A percentile compares a stretch with the other conserved stretches of the same genome.
Conservation (phyloP, 2,113 vertebrate genomes). For the Lipophrys pholis region DNA sequence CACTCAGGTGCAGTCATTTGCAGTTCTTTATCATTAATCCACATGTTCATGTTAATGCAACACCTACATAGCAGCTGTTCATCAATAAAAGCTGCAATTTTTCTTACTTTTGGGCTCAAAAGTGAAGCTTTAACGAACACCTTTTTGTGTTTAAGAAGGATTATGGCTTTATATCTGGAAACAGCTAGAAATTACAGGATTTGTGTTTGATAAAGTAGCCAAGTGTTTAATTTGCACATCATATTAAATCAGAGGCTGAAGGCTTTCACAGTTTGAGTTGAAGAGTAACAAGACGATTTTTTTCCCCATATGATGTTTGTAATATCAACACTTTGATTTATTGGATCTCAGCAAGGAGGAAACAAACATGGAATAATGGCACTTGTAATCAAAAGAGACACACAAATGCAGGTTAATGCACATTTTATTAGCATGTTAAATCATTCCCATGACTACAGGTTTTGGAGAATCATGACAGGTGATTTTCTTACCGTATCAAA, state of each 20-base stretch:
- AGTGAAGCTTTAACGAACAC: not conserved
- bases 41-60: conserved; percentile 43
- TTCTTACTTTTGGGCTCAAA: not conserved
- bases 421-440: conserved; percentile 41
- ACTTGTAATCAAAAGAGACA: conserved; percentile 13
- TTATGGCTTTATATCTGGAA: not conserved
- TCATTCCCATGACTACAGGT: conserved; percentile 17
- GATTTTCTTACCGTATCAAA: not conserved
- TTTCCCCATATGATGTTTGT: not conserved
- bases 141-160: not conserved
- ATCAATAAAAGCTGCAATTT: not conserved
- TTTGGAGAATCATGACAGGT: not conserved
- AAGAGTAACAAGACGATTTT: no score
- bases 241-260: not conserved
- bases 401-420: not conserved
- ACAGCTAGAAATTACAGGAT: not conserved
- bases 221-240: not conserved
- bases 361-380: not conserved
- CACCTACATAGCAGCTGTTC: conserved; percentile 22
- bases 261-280: no score
- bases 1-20: conserved; percentile 24
- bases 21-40: conserved; percentile 42
- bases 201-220: not conserved
- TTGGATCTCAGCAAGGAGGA: not conserved
- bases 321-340: not conserved